Evolutionary conservation across 2,113 vertebrate genomes (phyloP).

Genomic region (Canis aureus): DNA sequence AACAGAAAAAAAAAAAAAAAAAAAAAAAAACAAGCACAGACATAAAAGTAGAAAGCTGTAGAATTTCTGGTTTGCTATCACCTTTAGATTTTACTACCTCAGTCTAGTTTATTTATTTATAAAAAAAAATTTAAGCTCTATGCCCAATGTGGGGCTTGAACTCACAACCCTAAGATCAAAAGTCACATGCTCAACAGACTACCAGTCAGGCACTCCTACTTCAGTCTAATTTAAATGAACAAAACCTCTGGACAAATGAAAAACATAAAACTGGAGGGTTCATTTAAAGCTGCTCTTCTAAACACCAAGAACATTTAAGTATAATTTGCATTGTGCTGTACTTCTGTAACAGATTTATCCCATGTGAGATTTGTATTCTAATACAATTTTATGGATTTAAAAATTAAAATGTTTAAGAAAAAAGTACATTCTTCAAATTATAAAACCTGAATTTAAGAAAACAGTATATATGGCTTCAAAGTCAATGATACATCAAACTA

Average conservation of each 20-base stretch:
- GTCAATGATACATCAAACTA: not conserved
- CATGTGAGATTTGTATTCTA: not conserved
- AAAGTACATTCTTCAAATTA: not conserved
- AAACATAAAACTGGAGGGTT: not conserved
- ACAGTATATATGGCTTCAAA: conserved; percentile 11
- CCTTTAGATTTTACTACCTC: not conserved
- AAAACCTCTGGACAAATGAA: not conserved
- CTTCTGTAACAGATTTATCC: conserved; percentile 26
- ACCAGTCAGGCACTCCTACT: not conserved
- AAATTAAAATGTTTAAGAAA: not conserved
- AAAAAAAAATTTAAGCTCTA: not conserved
- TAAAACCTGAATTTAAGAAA: conserved; percentile 18
- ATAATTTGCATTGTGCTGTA: not conserved
- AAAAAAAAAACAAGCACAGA: not conserved
- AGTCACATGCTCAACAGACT: not conserved
- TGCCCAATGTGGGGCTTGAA: not conserved
- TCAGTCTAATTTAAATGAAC: not conserved
- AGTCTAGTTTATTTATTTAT: not conserved
- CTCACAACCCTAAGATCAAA: not conserved
- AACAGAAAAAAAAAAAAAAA: not conserved
- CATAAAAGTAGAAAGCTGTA: not conserved
- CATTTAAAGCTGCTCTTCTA: not conserved
- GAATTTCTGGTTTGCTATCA: not conserved
- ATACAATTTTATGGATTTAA: conserved; percentile 2
- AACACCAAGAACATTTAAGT: not conserved